These are phyloP conservation scores for Limonius californicus DNA, from an alignment of 1,140 invertebrate genomes.

Conservation along the genomic window DNA sequence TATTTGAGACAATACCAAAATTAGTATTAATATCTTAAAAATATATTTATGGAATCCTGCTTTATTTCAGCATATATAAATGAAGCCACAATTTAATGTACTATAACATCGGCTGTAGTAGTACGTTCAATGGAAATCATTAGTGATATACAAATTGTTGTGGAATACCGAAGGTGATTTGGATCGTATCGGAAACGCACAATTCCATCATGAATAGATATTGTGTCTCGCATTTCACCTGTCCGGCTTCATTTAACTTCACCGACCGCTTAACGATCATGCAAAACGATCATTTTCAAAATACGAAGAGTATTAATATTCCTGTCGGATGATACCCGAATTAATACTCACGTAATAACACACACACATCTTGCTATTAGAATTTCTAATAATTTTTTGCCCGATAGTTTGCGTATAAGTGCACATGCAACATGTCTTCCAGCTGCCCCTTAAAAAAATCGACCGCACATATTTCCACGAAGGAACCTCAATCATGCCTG, in stretches of 20 bases:
- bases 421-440: background rate
- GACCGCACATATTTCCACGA: background rate
- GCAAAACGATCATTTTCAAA: background rate
- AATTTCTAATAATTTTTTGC: conserved; percentile 4
- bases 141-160: background rate
- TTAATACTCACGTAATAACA: background rate
- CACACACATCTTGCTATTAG: background rate
- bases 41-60: too few relatives aligned
- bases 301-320: background rate
- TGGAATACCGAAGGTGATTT: background rate
- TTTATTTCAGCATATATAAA: too few relatives aligned
- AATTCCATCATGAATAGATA: too few relatives aligned
- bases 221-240: background rate
- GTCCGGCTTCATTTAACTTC: background rate
- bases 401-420: background rate
- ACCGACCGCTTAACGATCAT: background rate
- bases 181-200: too few relatives aligned
- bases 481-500: background rate
- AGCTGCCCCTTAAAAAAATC: conserved; percentile 1
- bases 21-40: too few relatives aligned
- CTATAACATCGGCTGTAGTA: too few relatives aligned
- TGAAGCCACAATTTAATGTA: too few relatives aligned
- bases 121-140: too few relatives aligned
- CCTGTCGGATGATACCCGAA: background rate
- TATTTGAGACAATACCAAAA: too few relatives aligned